Conservation (phyloP, 2,888 invertebrate species). For the Hymenopus coronatus region DNA sequence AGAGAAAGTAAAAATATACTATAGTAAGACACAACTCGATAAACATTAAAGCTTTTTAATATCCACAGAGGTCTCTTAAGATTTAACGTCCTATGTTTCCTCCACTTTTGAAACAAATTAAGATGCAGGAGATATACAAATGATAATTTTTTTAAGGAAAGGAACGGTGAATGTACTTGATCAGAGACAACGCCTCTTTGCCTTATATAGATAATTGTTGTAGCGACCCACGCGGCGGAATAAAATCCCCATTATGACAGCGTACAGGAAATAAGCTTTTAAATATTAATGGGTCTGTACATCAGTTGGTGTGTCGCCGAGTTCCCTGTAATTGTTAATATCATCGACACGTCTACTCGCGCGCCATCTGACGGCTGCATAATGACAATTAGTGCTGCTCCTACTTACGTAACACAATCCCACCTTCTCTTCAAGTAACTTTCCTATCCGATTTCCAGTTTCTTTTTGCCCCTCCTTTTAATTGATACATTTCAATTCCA, state of each 20-base stretch:
- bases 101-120: neutral
- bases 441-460: neutral
- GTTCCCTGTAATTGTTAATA: neutral
- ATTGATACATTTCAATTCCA: no score
- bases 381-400: neutral
- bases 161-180: neutral
- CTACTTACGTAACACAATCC: neutral
- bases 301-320: neutral
- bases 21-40: no score
- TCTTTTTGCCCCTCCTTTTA: no score
- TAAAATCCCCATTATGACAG: neutral
- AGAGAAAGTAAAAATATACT: no score
- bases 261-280: neutral
- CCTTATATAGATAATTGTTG: neutral
- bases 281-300: neutral
- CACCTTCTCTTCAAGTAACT: neutral
- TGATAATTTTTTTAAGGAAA: neutral
- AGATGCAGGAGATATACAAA: neutral
- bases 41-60: no score
- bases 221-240: neutral
- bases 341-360: neutral
- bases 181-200: neutral
- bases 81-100: no score
- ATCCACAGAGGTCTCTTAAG: no score
- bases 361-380: neutral